phyloP scores from a whole-genome alignment of 2,797 vertebrate species.

The Cyprinodon diabolis region DNA sequence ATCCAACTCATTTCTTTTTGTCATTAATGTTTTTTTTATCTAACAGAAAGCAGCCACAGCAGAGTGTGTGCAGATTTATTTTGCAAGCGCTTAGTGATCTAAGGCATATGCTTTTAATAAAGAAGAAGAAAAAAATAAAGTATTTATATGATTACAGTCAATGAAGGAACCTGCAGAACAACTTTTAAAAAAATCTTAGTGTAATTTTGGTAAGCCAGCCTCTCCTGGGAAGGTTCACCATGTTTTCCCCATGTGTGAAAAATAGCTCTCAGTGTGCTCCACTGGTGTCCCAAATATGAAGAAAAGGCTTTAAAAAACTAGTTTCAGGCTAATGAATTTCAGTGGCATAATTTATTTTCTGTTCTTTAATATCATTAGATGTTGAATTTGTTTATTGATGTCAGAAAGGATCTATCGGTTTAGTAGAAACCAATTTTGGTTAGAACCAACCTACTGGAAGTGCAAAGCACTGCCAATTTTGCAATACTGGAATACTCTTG shows the following conservation, averaged over 20 bases:
- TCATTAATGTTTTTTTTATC: slow-evolving; percentile 59
- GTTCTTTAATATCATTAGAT: no score
- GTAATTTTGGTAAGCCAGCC: not conserved
- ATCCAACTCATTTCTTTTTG: slow-evolving; percentile 55
- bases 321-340: not conserved
- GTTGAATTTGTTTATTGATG: not conserved
- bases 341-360: no score
- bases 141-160: not conserved
- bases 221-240: not conserved
- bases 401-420: no score
- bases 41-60: slow-evolving; percentile 50
- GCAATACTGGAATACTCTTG: no score
- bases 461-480: no score
- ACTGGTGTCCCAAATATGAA: not conserved
- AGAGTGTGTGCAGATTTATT: slow-evolving; percentile 38
- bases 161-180: not conserved
- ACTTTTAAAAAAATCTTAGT: slow-evolving; percentile 4
- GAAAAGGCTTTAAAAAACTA: not conserved
- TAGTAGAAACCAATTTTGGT: no score
- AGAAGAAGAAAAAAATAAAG: slow-evolving; percentile 19
- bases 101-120: slow-evolving; percentile 32
- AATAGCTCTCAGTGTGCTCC: not conserved
- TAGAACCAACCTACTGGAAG: no score
- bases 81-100: slow-evolving; percentile 12
- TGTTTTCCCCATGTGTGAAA: not conserved